Evolutionary conservation across 64 coral and sea anemone species (phyloP).

Genomic region (Acropora tenuis): DNA sequence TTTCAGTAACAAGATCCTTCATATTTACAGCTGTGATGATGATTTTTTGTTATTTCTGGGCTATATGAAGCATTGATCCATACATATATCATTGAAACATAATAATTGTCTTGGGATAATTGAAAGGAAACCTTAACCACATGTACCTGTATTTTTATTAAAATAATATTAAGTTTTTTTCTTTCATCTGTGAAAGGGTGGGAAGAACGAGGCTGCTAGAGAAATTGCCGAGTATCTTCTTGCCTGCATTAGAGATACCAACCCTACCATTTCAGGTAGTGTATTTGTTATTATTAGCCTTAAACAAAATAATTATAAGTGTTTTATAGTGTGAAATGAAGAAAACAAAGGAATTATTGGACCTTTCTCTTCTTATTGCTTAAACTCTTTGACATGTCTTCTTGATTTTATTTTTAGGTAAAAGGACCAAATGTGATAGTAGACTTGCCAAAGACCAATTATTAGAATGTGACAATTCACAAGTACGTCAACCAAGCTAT

Average conservation of each 20-base stretch:
- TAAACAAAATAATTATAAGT: no score
- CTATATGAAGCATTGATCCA: no score
- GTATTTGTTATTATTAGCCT: background rate
- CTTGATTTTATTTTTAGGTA: background rate
- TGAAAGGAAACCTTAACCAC: no score
- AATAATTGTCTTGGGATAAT: no score
- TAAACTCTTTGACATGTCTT: background rate
- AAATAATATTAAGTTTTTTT: background rate
- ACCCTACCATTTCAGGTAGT: background rate
- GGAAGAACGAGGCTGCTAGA: background rate
- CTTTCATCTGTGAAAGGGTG: conserved; percentile 11
- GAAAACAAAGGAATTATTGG: no score
- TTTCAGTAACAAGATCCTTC: no score
- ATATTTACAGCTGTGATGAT: no score
- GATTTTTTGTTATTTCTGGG: no score
- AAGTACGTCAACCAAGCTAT: conserved; percentile 51
- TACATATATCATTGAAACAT: no score
- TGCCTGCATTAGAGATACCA: background rate
- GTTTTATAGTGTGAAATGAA: no score
- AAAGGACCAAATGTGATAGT: background rate
- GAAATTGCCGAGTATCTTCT: conserved; percentile 42
- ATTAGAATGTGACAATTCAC: background rate
- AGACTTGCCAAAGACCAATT: background rate
- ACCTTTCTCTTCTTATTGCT: background rate
- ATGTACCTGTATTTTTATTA: no score